Evolutionary conservation across 2,888 invertebrate genomes (phyloP), one percentile per base, ranked within the genome.

Genomic region (Archips crataeganus): DNA sequence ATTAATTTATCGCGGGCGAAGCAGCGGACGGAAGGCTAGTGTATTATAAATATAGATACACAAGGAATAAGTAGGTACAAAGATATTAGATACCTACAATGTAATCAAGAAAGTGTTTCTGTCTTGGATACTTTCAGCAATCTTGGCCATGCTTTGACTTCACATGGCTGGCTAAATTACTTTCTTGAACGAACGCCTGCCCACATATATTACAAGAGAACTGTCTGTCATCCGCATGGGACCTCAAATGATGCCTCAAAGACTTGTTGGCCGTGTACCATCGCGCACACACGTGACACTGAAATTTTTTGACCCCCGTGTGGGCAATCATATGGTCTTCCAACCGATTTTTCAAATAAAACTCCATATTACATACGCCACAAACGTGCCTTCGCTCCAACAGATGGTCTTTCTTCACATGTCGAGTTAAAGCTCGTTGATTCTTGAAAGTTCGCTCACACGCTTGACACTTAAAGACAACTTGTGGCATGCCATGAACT

Each of bases 121-220:
- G 23, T 23, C 23, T 23, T 23, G 1, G 23, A 23, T 23, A 23
- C 23, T 51, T 51, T 54, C 23, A 54, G 9, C 23, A 23, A 54
- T 54, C 54, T 23, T 15, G 15, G 81, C 11, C 57, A 66, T 88
- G 87, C 67, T 82, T 84, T 5, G 87, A 87, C 9, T 88, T 89
- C 83, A 94, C 88, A 74, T 94, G 94, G 36, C 85, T 86, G 51
- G 87, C 83, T 79, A 89, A 87, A 49, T 90, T 91, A 80, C 86
- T 77, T 80, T 90, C 84, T 78, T 91, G 83, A 8, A 87, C 82
- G 13, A 87, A 84, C 57, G 81, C 80, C 59, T 81, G 82, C 0
- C 66, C 77, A 70, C 85, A 86, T 3, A 76, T 63, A 4, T 62
- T 39, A n/a, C 84, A 84, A 6, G 74, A 66, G 45, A 67, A 75